These are phyloP conservation scores for Muscina levida DNA, from an alignment of 2,888 invertebrate species.

Conservation along the genomic window DNA sequence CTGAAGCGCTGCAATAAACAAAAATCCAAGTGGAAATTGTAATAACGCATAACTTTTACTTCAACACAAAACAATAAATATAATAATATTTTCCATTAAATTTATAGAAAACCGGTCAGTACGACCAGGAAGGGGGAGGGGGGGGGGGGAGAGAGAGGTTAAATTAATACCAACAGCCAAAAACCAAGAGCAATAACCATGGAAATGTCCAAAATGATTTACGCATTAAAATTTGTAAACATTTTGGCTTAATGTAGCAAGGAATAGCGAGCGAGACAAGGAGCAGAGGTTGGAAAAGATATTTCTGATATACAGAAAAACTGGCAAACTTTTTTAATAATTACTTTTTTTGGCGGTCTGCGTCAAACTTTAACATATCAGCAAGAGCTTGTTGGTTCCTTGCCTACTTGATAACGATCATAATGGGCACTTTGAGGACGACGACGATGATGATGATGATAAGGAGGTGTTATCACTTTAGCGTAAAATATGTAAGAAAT, in stretches of 20 bases:
- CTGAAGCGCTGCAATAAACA: neutral
- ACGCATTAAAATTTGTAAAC: too few species aligned
- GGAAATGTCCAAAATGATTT: slow-evolving; percentile 30
- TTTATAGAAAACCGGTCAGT: neutral
- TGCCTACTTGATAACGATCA: too few species aligned
- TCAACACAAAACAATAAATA: too few species aligned
- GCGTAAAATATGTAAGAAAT: slow-evolving; percentile 11
- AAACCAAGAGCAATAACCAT: slow-evolving; percentile 32
- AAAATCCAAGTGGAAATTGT: slow-evolving; percentile 7
- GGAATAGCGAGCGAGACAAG: too few species aligned
- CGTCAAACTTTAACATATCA: neutral
- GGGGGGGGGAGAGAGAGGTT: too few species aligned
- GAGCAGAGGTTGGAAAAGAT: too few species aligned
- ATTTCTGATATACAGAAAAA: too few species aligned
- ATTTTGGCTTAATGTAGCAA: too few species aligned
- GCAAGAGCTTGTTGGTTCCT: neutral
- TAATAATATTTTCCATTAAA: slow-evolving; percentile 19
- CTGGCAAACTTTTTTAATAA: neutral
- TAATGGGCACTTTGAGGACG: neutral
- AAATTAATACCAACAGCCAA: neutral
- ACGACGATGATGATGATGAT: slow-evolving; percentile 2
- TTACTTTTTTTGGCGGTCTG: neutral
- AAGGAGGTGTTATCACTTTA: slow-evolving; percentile 40
- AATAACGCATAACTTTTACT: slow-evolving; percentile 37
- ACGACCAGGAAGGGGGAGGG: too few species aligned